These are phyloP conservation scores for Pristionchus maxplancki DNA, from an alignment of 2,888 invertebrate genomes.

Conservation along the genomic window DNA sequence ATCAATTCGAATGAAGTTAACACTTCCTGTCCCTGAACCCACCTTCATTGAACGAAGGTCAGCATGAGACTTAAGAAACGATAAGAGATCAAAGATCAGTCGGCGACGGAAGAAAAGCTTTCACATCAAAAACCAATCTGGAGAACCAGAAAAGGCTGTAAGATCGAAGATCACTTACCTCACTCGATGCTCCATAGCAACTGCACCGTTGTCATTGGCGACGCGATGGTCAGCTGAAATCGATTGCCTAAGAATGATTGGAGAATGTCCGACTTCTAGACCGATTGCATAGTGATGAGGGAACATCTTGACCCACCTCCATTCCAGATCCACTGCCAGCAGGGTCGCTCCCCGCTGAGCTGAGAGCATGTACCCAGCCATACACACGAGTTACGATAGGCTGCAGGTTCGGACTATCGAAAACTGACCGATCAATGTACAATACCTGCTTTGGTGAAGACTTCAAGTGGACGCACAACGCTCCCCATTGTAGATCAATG, in stretches of 20 bases:
- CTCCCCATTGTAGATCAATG: background rate
- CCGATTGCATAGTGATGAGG: background rate
- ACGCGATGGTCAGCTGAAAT: background rate
- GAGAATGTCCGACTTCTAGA: no score
- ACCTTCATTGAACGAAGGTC: no score
- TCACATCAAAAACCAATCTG: no score
- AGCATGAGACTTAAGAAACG: no score
- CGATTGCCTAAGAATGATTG: no score
- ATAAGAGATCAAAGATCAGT: no score
- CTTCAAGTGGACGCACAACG: background rate
- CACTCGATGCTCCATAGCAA: constrained; percentile 23
- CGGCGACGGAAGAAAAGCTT: no score
- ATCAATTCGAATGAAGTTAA: background rate
- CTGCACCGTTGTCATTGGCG: constrained; percentile 28
- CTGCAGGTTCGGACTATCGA: background rate
- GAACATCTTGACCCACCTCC: background rate
- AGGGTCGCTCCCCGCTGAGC: constrained; percentile 1
- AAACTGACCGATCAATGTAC: background rate
- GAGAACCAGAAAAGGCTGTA: no score
- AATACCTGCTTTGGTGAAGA: constrained; percentile 15
- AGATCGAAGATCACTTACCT: constrained; percentile 8
- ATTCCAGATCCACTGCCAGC: constrained; percentile 43
- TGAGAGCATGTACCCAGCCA: background rate
- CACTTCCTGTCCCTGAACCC: no score
- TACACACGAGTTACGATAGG: background rate